These are phyloP conservation scores for Eustalomyia histrio DNA, from an alignment of 2,888 invertebrate species.

Conservation along the genomic window DNA sequence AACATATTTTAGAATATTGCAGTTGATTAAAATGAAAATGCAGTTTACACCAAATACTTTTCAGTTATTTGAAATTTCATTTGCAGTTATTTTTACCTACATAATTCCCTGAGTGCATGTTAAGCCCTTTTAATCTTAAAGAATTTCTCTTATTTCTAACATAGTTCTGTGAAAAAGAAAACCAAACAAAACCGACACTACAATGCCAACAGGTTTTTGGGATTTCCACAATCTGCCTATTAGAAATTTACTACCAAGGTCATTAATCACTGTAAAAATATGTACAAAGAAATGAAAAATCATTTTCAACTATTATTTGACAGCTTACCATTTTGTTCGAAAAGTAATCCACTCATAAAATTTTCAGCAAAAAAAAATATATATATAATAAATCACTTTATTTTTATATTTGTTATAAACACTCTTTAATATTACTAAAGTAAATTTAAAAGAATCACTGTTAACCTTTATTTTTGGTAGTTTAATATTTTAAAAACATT, in stretches of 20 bases:
- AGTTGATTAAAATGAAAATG: no score
- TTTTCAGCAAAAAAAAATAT: conserved; percentile 2
- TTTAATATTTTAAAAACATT: conserved; percentile 3
- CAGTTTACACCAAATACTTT: no score
- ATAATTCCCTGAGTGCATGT: neutral
- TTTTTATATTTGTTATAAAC: neutral
- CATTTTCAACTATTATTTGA: conserved; percentile 16
- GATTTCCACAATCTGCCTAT: conserved; percentile 24
- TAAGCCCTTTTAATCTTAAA: neutral
- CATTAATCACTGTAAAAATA: conserved; percentile 30
- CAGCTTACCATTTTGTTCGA: conserved; percentile 60
- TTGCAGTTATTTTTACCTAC: no score
- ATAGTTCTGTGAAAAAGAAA: neutral
- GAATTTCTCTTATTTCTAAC: neutral
- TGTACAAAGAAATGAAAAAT: conserved; percentile 11
- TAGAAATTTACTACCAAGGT: conserved; percentile 16
- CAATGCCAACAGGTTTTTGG: conserved; percentile 34
- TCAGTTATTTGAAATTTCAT: no score
- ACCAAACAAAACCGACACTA: neutral
- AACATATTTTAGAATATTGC: no score
- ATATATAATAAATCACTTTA: neutral
- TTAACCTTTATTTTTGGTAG: conserved; percentile 1
- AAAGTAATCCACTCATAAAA: conserved; percentile 57
- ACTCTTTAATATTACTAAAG: neutral
- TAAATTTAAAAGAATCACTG: neutral